Conservation (phyloP, 1,140 invertebrate genomes). For the Drosophila insularis region DNA sequence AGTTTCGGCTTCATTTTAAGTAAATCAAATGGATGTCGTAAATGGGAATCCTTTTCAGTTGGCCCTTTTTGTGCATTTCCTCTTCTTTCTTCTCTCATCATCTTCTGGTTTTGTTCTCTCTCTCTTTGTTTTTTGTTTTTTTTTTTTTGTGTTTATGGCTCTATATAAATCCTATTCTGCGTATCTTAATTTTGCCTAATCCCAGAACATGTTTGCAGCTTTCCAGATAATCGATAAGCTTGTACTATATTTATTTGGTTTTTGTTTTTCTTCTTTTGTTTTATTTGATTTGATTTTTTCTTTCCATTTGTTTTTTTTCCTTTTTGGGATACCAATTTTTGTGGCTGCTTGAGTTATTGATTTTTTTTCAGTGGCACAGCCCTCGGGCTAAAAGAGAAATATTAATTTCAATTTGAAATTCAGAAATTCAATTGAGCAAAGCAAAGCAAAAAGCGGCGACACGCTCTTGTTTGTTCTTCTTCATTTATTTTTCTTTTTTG, state of each 20-base stretch:
- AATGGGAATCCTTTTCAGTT: slow-evolving; percentile 34
- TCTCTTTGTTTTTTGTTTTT: neutral
- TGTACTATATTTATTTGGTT: neutral
- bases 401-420: slow-evolving; percentile 74
- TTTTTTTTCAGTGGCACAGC: slow-evolving; percentile 16
- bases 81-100: neutral
- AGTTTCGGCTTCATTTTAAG: slow-evolving; percentile 46
- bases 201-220: slow-evolving; percentile 32
- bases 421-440: slow-evolving; percentile 62
- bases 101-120: neutral
- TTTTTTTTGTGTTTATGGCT: slow-evolving; percentile 6
- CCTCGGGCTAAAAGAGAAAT: slow-evolving; percentile 65
- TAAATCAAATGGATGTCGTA: slow-evolving; percentile 76
- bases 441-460: slow-evolving; percentile 31
- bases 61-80: slow-evolving; percentile 17
- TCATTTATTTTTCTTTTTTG: neutral
- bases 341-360: slow-evolving; percentile 33
- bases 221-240: slow-evolving; percentile 41
- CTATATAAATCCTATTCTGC: slow-evolving; percentile 72
- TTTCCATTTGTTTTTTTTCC: neutral
- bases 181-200: slow-evolving; percentile 71
- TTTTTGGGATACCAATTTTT: slow-evolving; percentile 28
- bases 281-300: neutral
- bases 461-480: slow-evolving; percentile 10
- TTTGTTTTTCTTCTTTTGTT: slow-evolving; percentile 25